Evolutionary conservation across 2,113 vertebrate genomes (phyloP), one percentile per base, ranked within the genome.

Genomic region (Galeopterus variegatus): DNA sequence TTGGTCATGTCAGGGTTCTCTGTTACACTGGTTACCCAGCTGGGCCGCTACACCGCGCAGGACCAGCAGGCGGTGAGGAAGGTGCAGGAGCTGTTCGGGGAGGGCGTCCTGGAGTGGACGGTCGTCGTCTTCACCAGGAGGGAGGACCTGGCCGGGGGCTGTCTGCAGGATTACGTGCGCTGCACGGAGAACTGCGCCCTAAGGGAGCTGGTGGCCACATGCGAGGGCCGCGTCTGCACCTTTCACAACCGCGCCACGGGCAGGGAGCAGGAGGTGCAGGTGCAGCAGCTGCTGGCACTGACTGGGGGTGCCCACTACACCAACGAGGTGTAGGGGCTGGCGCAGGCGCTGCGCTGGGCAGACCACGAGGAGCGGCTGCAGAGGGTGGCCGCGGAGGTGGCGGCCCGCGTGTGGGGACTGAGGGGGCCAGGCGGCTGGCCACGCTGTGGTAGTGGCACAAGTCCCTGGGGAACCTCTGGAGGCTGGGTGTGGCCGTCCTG

Each of bases 91-190:
- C 50, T 97, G 14, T 97, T 98, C 7, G 94, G 95, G 5, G 3
- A 15, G 1, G 18, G 0, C 2, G 69, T 85, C 26, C 0, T 36
- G 50, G 14, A 31, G 1, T 18, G 28, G 52, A 36, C 60, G 1
- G 8, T 97, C 2, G 1, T 97, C 5, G 36, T 97, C 72, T 97
- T 98, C 88, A 98, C 97, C 3, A 17, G 70, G 19, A 92, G 64
- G 48, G 95, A 97, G 54, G 96, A 97, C 81, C 88, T 98, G 69
- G 87, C 5, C 0, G 79, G 69, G 1, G 41, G 4, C n/a, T 77
- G 88, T 1, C 52, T 97, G 77, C 67, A 31, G 21, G 89, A 90
- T 4, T 96, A 58, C 0, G 36, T 98, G 88, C 12, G 1, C 2
- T 1, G 8, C 64, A 89, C 82, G 0, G 77, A 95, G 2, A 96